Base-by-base conservation (phyloP, 2,888 invertebrate species). In the Drosophila peninsularis region DNA sequence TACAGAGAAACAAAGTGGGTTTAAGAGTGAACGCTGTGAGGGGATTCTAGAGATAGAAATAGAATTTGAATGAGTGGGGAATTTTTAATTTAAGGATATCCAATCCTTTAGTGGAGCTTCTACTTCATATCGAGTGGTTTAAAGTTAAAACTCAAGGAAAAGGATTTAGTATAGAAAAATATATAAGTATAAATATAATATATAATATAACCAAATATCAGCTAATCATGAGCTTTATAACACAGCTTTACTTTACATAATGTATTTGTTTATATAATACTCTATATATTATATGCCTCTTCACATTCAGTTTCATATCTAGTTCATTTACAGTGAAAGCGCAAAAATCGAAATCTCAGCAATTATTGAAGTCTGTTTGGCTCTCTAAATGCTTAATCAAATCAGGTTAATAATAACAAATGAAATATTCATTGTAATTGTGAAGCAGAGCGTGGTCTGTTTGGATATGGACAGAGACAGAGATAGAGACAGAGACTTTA, bases 371-470 rank as follows among this genome's bases (percentile, higher is more conserved):
- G 5, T 30, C 1, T 30, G 6, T 17, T 17, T 27, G 27, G n/a
- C 30, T 11, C 3, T 45, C 45, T n/a, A 45, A 45, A 45, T 45
- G 14, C 14, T 7, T 24, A 9, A 14, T 24, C 7, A 44, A 9
- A 14, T 24, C 14, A 24, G 27, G 10, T 10, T 2, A 30, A 11
- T 27, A 30, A 27, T 17, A 47, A 17, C 30, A 11, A 45, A 47
- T 47, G 5, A 47, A 47, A 17, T 30, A n/a, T 30, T 17, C 17
- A 47, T 30, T 47, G 45, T 47, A 47, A 47, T 30, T 47, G 27
- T 30, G 27, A 47, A 47, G 17, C 45, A 30, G 45, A 47, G 45
- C 45, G 27, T 17, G 10, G 14, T 14, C 14, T 1, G 24, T 24
- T 2, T 24, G 24, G 24, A 2, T 24, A 24, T 24, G n/a, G n/a